phyloP scores from a whole-genome alignment of 1,140 invertebrate species.

The Octopus sinensis region DNA sequence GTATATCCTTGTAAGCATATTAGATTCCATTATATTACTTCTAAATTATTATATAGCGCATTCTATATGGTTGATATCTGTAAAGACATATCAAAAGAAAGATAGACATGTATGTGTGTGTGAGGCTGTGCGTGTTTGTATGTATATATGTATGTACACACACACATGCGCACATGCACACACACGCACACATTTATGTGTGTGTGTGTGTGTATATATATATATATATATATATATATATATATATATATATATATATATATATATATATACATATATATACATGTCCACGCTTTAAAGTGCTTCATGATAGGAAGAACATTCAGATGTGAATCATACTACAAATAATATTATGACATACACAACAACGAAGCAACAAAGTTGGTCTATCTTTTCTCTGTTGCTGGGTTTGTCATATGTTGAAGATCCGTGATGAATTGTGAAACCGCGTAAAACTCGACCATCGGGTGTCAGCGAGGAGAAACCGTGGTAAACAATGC shows the following conservation, averaged over 20 bases:
- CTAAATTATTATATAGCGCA: too few relatives aligned
- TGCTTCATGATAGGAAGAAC: background rate
- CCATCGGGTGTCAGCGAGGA: too few relatives aligned
- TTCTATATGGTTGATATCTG: too few relatives aligned
- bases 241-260: slow-evolving; percentile 5
- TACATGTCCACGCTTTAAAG: background rate
- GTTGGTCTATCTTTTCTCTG: background rate
- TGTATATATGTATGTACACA: background rate
- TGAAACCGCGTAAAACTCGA: too few relatives aligned
- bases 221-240: slow-evolving; percentile 5
- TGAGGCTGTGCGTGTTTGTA: background rate
- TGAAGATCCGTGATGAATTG: too few relatives aligned
- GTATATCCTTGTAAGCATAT: too few relatives aligned
- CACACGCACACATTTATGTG: background rate
- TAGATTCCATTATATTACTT: too few relatives aligned
- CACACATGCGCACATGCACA: background rate
- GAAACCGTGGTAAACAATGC: too few relatives aligned
- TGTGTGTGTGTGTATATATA: background rate
- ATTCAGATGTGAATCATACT: background rate
- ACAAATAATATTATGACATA: too few relatives aligned
- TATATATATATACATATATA: slow-evolving; percentile 2
- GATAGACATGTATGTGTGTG: background rate
- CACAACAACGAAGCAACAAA: too few relatives aligned
- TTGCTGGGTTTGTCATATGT: background rate
- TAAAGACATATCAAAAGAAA: too few relatives aligned